Base-by-base conservation (phyloP, 2,797 vertebrate species). In the Poeciliopsis turneri region DNA sequence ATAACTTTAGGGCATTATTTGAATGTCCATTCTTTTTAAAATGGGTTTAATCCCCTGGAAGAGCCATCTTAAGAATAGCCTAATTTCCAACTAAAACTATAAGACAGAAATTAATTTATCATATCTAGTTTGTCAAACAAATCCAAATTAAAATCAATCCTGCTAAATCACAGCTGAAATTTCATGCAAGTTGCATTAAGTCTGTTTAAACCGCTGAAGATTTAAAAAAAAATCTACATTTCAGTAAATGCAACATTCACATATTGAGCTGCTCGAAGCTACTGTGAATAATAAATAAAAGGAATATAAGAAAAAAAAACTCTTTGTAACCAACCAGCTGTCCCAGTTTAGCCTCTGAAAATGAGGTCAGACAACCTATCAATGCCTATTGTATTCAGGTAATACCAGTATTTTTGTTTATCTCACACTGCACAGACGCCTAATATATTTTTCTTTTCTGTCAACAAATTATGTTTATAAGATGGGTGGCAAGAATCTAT, bases 391-490 rank as follows among this genome's bases (percentile, higher is more conserved):
- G 59, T 75, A 84, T 84, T 88, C 82, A 71, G 83, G 77, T 87
- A 81, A 88, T 87, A 82, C 28, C 43, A 55, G 70, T 53, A 73
- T 85, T 77, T 90, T 86, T 90, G 86, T 89, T 90, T 89, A 87
- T 88, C 87, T 85, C 75, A 18, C 68, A 57, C 71, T 0, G 30
- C 74, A 30, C 76, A 77, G 61, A 90, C 86, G 90, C 76, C 64
- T 83, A 75, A 89, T 91, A 89, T 90, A 45, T 86, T 84, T 89
- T 83, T 79, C 85, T 69, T 89, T 86, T 79, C 74, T 78, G 55
- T 59, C 91, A 90, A 93, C 91, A 76, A 90, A 93, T 93, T 88
- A 90, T 87, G 87, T 92, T 89, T 88, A 82, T 83, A 55, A 77
- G 70, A 86, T 87, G 75, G 85, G 78, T 76, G 71, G 73, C 36